These are phyloP conservation scores for Ormia ochracea DNA, from an alignment of 2,888 invertebrate genomes.

Conservation along the genomic window DNA sequence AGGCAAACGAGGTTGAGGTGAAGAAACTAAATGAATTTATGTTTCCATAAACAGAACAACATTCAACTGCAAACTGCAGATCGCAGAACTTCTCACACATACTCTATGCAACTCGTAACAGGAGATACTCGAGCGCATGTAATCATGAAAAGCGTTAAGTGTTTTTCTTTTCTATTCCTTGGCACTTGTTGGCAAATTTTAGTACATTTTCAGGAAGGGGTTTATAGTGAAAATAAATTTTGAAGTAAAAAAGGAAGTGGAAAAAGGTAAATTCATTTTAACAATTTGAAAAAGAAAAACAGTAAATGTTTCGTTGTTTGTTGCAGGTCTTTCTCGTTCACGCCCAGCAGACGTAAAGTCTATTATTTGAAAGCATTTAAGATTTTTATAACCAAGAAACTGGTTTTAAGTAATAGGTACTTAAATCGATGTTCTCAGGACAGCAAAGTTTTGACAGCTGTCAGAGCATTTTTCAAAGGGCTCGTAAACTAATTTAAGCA, in stretches of 20 bases:
- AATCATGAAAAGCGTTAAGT: conserved; percentile 56
- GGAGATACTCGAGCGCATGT: conserved; percentile 2
- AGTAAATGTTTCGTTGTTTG: conserved; percentile 64
- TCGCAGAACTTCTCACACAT: conserved; percentile 1
- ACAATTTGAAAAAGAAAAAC: conserved; percentile 67
- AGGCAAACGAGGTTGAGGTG: conserved; percentile 20
- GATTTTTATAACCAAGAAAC: too few relatives aligned
- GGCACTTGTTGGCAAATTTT: conserved; percentile 44
- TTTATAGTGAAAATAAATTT: conserved; percentile 51
- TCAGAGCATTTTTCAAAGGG: too few relatives aligned
- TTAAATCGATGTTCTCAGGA: too few relatives aligned
- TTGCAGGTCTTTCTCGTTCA: not conserved
- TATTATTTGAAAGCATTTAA: too few relatives aligned
- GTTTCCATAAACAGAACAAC: conserved; percentile 25
- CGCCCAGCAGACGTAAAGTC: too few relatives aligned
- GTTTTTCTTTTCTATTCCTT: conserved; percentile 47
- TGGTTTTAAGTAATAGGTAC: too few relatives aligned
- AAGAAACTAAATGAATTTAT: conserved; percentile 56
- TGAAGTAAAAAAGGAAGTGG: conserved; percentile 11
- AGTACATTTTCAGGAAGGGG: conserved; percentile 51
- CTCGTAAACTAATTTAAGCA: too few relatives aligned
- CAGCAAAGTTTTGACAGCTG: too few relatives aligned
- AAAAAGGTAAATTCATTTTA: conserved; percentile 71
- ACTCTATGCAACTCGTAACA: not conserved
- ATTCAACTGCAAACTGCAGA: not conserved